These are phyloP conservation scores for Mus minutoides DNA, from an alignment of 2,797 vertebrate genomes.

Conservation along the genomic window DNA sequence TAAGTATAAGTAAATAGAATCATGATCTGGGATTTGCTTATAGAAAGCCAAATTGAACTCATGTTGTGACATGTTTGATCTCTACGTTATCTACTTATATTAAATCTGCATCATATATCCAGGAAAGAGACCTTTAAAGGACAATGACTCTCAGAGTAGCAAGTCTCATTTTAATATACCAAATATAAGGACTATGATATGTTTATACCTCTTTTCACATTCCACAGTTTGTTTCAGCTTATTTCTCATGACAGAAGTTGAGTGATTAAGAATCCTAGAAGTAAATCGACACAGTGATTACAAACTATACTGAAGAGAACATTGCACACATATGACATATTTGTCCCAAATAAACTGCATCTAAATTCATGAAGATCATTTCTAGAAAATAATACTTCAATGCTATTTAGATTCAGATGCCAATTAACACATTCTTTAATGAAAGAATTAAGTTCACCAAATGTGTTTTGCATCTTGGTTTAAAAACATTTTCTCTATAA, in stretches of 20 bases:
- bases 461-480: conserved; percentile 31
- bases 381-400: conserved; percentile 66
- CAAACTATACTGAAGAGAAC: conserved; percentile 55
- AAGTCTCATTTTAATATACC: conserved; percentile 46
- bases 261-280: conserved; percentile 93
- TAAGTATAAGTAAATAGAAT: neutral
- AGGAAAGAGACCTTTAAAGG: neutral
- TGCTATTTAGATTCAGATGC: conserved; percentile 45
- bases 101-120: neutral
- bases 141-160: conserved; percentile 36
- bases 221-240: conserved; percentile 92
- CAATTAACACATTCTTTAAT: neutral
- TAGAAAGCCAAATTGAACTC: conserved; percentile 18
- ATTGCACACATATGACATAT: conserved; percentile 15
- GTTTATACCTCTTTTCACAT: conserved; percentile 91
- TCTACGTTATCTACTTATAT: conserved; percentile 39
- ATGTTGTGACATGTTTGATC: neutral
- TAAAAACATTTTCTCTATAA: conserved; percentile 9
- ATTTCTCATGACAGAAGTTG: conserved; percentile 90
- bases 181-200: conserved; percentile 64
- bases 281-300: conserved; percentile 58
- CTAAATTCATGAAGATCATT: conserved; percentile 56
- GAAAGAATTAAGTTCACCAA: conserved; percentile 36
- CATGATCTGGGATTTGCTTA: neutral
- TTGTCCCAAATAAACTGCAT: conserved; percentile 59